Conservation (phyloP, 2,113 vertebrate species). For the Corythoichthys haematopterus region DNA sequence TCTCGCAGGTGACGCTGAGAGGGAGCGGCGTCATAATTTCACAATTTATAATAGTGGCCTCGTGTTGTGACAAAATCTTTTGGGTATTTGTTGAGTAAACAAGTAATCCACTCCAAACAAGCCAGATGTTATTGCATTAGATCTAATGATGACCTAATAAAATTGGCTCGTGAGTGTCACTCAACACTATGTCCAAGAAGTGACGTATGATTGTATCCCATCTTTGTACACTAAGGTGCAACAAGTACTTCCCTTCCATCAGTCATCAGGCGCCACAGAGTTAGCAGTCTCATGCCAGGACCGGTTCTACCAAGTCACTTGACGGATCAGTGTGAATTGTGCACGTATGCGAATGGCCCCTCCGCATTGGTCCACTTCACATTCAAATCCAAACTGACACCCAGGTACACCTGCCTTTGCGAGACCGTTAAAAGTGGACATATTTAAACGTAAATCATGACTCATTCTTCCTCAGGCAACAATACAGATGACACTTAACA, state of each 20-base stretch:
- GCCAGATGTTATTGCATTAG: background rate
- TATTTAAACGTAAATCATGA: slow-evolving; percentile 15
- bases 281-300: slow-evolving; percentile 20
- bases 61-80: background rate
- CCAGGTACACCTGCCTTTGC: slow-evolving; percentile 34
- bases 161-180: background rate
- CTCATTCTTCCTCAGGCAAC: slow-evolving; percentile 4
- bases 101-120: background rate
- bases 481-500: background rate
- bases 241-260: background rate
- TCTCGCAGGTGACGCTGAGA: slow-evolving; percentile 27
- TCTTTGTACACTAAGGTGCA: background rate
- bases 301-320: slow-evolving; percentile 24
- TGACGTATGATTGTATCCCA: background rate
- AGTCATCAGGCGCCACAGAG: background rate
- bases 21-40: slow-evolving; percentile 30
- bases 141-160: background rate
- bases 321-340: background rate
- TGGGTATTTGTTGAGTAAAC: background rate
- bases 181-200: background rate
- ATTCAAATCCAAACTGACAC: slow-evolving; percentile 54
- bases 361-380: slow-evolving; percentile 12
- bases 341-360: background rate
- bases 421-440: slow-evolving; percentile 25
- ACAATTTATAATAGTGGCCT: background rate